A percentile compares a stretch with the other conserved stretches of the same genome.
Conservation (phyloP, 1,140 invertebrate genomes). For the Sesamia nonagrioides region DNA sequence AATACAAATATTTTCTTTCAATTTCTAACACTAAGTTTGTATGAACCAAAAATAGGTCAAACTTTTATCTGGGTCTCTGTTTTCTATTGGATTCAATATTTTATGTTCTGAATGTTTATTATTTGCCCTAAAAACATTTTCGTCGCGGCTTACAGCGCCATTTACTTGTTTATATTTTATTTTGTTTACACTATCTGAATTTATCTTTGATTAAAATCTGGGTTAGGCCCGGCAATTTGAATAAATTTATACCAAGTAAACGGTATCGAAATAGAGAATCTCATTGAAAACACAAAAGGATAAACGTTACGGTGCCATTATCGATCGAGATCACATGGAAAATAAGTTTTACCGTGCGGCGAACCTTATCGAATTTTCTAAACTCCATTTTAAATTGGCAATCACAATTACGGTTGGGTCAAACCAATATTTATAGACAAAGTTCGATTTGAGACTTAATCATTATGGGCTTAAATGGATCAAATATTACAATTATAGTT, state of each 20-base stretch:
- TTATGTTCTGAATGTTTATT: neutral
- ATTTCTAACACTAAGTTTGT: too few species aligned
- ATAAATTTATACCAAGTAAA: conserved; percentile 47
- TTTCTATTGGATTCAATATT: neutral
- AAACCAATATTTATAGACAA: conserved; percentile 38
- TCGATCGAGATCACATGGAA: conserved; percentile 33
- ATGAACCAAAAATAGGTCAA: neutral
- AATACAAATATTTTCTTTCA: neutral
- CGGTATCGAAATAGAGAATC: conserved; percentile 45
- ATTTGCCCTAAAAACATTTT: conserved; percentile 8
- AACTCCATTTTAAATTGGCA: conserved; percentile 43
- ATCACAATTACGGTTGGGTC: conserved; percentile 34
- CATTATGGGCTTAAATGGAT: conserved; percentile 19
- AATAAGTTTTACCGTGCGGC: conserved; percentile 44
- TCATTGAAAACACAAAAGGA: conserved; percentile 45
- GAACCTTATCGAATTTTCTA: conserved; percentile 25
- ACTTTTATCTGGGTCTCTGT: neutral
- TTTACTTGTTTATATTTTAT: conserved; percentile 36
- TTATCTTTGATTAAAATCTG: conserved; percentile 46
- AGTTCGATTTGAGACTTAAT: conserved; percentile 21
- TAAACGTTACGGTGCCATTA: conserved; percentile 39
- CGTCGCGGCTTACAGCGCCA: neutral
- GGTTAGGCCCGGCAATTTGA: conserved; percentile 41
- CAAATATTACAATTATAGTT: conserved; percentile 25
- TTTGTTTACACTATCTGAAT: conserved; percentile 37